phyloP scores from a whole-genome alignment of 23 tunicate genomes.

The Styela plicata region DNA sequence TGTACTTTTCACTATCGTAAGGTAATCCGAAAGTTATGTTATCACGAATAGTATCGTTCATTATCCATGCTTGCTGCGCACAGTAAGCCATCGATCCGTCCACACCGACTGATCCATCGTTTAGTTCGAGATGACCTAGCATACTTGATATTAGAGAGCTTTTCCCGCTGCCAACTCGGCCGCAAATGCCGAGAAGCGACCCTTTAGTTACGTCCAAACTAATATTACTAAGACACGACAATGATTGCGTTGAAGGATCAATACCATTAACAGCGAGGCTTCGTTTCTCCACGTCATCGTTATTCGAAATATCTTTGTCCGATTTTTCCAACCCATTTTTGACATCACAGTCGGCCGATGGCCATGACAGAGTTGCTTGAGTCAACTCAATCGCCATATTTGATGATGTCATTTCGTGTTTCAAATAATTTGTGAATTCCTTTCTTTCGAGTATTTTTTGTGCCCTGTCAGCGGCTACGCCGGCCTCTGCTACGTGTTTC shows the following conservation, averaged over 20 bases:
- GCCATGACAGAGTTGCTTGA: constrained; percentile 63
- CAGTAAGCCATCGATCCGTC: constrained; percentile 66
- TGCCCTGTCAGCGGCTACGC: constrained; percentile 40
- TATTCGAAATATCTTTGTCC: not conserved
- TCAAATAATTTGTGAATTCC: constrained; percentile 38
- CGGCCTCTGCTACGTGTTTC: constrained; percentile 57
- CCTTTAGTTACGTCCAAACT: constrained; percentile 42
- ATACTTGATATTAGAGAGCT: constrained; percentile 62
- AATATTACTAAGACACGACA: constrained; percentile 19
- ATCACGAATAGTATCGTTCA: constrained; percentile 84
- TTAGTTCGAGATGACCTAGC: constrained; percentile 55
- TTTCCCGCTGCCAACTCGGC: constrained; percentile 77
- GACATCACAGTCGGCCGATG: not conserved
- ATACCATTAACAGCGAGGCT: not conserved
- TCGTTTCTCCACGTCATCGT: not conserved
- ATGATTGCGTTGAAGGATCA: not conserved
- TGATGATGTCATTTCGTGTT: not conserved
- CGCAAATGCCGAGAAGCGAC: constrained; percentile 55
- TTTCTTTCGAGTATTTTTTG: constrained; percentile 31
- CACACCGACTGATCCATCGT: constrained; percentile 54
- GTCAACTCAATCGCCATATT: constrained; percentile 42
- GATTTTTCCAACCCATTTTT: not conserved
- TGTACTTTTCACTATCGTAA: constrained; percentile 47
- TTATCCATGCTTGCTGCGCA: constrained; percentile 88
- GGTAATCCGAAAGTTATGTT: constrained; percentile 73